phyloP scores from a whole-genome alignment of 2,888 invertebrate species.

The Epicampocera succincta region DNA sequence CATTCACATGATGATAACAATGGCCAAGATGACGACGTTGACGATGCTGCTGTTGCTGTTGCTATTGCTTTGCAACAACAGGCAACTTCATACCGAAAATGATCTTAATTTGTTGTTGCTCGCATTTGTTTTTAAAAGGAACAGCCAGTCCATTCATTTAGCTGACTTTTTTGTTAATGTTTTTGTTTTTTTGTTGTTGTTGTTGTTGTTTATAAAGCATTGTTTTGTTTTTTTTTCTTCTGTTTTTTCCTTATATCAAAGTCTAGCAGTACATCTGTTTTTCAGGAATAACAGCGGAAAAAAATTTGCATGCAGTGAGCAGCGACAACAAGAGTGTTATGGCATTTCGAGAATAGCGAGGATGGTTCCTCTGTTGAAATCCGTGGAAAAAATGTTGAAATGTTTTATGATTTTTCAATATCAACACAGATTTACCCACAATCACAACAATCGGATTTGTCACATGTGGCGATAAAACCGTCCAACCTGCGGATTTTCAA shows the following conservation, averaged over 20 bases:
- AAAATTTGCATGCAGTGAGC: conserved; percentile 57
- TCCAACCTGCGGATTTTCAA: too few relatives aligned
- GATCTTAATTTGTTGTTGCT: conserved; percentile 44
- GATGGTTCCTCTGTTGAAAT: not conserved
- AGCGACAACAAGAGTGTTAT: conserved; percentile 24
- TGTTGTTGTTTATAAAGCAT: conserved; percentile 9
- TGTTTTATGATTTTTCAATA: too few relatives aligned
- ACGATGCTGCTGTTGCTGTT: conserved; percentile 8
- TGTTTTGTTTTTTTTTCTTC: conserved; percentile 16
- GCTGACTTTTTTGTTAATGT: not conserved
- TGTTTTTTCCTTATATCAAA: conserved; percentile 26
- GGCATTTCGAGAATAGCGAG: conserved; percentile 26
- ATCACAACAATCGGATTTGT: too few relatives aligned
- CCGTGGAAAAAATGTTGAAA: too few relatives aligned
- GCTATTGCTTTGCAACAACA: conserved; percentile 37
- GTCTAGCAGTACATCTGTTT: conserved; percentile 67
- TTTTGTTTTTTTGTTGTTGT: not conserved
- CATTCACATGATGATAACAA: conserved; percentile 57
- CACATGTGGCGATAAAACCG: too few relatives aligned
- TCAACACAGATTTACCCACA: too few relatives aligned
- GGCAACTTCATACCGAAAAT: conserved; percentile 36
- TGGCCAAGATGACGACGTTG: not conserved
- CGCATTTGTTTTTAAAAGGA: conserved; percentile 4
- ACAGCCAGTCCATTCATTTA: conserved; percentile 52
- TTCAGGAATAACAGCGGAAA: conserved; percentile 36